Base-by-base conservation (phyloP, 2,113 vertebrate species). In the Setophaga petechia region DNA sequence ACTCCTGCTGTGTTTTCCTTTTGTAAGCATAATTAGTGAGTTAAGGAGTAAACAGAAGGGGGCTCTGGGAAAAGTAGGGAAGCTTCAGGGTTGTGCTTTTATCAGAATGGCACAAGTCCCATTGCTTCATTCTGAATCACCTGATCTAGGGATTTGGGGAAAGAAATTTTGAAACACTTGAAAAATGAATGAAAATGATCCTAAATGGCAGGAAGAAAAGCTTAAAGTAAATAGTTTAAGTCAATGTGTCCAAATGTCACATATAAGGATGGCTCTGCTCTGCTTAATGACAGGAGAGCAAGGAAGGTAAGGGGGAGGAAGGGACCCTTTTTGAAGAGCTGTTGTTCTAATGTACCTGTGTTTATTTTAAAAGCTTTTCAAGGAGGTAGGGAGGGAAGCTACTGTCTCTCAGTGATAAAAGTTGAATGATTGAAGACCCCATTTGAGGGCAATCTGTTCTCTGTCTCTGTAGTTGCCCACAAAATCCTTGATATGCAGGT, bases 331-430 rank as follows among this genome's bases (percentile, higher is more conserved):
- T 67, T 76, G 82, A 91, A 87, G 75, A 55, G 43, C 71, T 96
- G 84, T 96, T 95, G 82, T 96, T 94, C 84, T 96, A 97, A 96
- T 95, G 93, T 93, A 97, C 93, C 93, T 95, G 76, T 96, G 94
- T 97, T 97, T 96, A 97, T 92, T 96, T 96, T 94, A 97, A 97
- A 96, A 97, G 93, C 94, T 96, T 97, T 96, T 86, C 96, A 92
- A 90, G 85, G 85, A 90, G 78, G 76, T 35, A 86, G 79, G 93
- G 92, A 95, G 95, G 85, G 87, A 96, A 93, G 92, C 93, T 96
- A 97, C 94, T 95, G 84, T 88, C 96, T 94, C 93, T 67, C 59
- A 44, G 72, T 4, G 92, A 96, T 97, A 96, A 94, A 95, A 93
- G 82, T 81, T 83, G 87, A 91, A 65, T 96, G 95, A 96, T 95